phyloP scores from a whole-genome alignment of 2,113 vertebrate species.

The Sander vitreus region DNA sequence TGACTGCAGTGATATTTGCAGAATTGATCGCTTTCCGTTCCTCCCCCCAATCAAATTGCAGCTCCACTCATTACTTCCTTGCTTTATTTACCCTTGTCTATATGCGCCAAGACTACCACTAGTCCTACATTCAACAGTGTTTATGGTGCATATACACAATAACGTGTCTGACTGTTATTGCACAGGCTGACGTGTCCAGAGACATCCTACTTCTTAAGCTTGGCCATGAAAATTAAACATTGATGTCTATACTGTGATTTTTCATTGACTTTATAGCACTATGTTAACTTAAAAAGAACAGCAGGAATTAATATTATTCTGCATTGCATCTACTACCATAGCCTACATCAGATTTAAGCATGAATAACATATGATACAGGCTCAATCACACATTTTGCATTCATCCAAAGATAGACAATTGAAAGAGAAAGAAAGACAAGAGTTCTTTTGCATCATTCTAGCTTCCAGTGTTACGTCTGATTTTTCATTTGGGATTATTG shows the following conservation, averaged over 20 bases:
- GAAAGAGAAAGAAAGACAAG: no score
- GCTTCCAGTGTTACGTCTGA: constrained; percentile 10
- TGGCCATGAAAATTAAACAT: no score
- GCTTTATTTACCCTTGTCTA: neutral
- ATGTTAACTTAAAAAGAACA: neutral
- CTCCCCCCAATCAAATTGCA: neutral
- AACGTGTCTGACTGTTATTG: neutral
- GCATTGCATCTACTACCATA: neutral
- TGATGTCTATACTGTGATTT: neutral
- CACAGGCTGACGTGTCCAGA: neutral
- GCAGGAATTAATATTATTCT: neutral
- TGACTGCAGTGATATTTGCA: constrained; percentile 12
- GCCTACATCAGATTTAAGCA: neutral
- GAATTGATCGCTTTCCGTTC: neutral
- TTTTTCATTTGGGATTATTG: constrained; percentile 48
- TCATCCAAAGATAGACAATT: neutral
- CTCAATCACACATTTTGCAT: neutral
- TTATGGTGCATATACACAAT: neutral
- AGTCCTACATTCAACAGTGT: neutral
- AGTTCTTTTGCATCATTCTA: constrained; percentile 5
- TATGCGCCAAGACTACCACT: neutral
- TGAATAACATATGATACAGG: neutral
- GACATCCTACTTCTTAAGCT: neutral
- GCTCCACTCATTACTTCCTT: neutral
- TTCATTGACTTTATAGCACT: neutral